Percentiles rank a stretch among this genome's conserved stretches.
Conservation (phyloP, 2,888 invertebrate species). For the Copidosoma aretas region DNA sequence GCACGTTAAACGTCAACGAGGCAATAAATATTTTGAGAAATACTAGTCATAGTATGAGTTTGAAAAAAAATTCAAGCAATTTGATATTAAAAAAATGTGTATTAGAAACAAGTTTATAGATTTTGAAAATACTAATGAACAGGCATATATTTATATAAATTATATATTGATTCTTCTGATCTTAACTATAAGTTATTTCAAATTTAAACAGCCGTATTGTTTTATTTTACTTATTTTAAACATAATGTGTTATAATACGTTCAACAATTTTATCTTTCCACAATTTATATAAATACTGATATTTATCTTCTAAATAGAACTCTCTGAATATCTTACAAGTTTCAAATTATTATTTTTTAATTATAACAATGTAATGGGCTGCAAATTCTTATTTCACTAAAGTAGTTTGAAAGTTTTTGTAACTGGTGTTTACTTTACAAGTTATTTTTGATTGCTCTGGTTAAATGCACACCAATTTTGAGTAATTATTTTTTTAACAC, state of each 20-base stretch:
- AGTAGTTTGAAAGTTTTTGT: too few species aligned
- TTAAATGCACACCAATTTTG: too few species aligned
- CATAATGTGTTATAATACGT: not conserved
- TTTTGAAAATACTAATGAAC: not conserved
- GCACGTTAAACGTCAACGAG: slow-evolving; percentile 38
- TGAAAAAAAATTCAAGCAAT: too few species aligned
- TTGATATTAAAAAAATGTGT: too few species aligned
- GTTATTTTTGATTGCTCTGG: too few species aligned
- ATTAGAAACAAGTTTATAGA: too few species aligned
- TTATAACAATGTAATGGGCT: slow-evolving; percentile 31
- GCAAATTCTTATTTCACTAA: slow-evolving; percentile 7
- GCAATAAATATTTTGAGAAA: slow-evolving; percentile 34
- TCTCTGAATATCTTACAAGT: slow-evolving; percentile 21
- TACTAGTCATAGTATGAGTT: too few species aligned
- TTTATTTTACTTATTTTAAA: not conserved
- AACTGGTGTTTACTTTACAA: too few species aligned
- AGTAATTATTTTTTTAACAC: too few species aligned
- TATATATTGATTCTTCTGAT: not conserved
- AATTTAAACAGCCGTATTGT: not conserved
- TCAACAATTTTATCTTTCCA: slow-evolving; percentile 2
- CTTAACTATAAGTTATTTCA: not conserved
- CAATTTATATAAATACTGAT: slow-evolving; percentile 33
- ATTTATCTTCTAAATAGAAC: not conserved
- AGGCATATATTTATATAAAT: slow-evolving; percentile 5
- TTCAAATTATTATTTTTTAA: slow-evolving; percentile 5